These are phyloP conservation scores for Harpalus rufipes DNA, from an alignment of 2,888 invertebrate species.

Conservation along the genomic window DNA sequence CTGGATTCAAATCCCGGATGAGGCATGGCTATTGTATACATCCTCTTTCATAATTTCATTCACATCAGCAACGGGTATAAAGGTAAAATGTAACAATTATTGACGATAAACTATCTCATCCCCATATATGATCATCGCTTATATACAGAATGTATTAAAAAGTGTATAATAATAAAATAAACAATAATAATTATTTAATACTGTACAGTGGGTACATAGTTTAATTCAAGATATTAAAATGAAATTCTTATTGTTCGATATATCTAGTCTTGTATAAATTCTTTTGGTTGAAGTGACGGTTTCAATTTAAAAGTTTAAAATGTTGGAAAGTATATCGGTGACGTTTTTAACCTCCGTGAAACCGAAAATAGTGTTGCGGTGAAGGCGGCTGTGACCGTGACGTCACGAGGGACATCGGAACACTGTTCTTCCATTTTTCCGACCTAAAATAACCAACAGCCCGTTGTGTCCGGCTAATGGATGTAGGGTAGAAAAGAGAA, in stretches of 20 bases:
- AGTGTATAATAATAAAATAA: no score
- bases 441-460: slow-evolving; percentile 73
- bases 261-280: neutral
- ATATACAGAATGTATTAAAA: no score
- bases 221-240: no score
- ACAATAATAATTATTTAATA: no score
- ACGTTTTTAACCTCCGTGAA: slow-evolving; percentile 36
- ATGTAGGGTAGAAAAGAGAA: slow-evolving; percentile 49
- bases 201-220: no score
- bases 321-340: neutral
- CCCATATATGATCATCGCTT: no score
- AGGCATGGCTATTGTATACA: no score
- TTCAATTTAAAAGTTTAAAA: slow-evolving; percentile 34
- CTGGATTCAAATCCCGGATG: no score
- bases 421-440: slow-evolving; percentile 75
- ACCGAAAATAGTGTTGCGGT: slow-evolving; percentile 50
- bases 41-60: no score
- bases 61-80: no score
- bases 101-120: no score
- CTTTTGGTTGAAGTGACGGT: neutral
- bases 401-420: slow-evolving; percentile 72
- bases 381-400: slow-evolving; percentile 15
- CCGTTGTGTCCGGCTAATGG: slow-evolving; percentile 72
- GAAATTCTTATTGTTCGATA: neutral
- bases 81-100: no score